phyloP scores from a whole-genome alignment of 2,888 invertebrate species.

The Hypolimnas misippus region DNA sequence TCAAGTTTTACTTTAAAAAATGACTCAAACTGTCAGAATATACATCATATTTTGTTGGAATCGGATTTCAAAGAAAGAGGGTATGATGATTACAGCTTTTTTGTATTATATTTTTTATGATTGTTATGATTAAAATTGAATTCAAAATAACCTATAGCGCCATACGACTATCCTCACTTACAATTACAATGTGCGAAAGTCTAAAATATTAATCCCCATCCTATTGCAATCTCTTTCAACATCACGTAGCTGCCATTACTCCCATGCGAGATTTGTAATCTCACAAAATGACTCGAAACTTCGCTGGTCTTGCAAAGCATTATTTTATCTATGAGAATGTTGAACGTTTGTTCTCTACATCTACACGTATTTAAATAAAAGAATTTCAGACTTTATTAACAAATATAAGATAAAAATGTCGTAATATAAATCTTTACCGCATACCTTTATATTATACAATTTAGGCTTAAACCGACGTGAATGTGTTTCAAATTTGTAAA shows the following conservation, averaged over 20 bases:
- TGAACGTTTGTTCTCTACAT: neutral
- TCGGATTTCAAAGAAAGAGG: too few species aligned
- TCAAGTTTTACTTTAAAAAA: too few species aligned
- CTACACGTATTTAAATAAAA: neutral
- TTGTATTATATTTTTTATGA: too few species aligned
- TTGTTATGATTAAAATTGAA: too few species aligned
- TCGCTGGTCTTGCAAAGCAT: neutral
- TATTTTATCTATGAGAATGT: neutral
- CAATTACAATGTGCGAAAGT: neutral
- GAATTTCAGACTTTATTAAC: neutral
- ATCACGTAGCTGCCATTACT: constrained; percentile 10
- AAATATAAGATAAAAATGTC: too few species aligned
- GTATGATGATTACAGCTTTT: too few species aligned
- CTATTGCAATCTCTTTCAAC: neutral
- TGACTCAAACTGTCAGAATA: too few species aligned
- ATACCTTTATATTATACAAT: too few species aligned
- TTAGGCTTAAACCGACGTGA: too few species aligned
- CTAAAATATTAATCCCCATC: neutral
- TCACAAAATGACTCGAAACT: constrained; percentile 7
- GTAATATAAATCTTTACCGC: too few species aligned
- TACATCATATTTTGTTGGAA: too few species aligned
- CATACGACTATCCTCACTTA: neutral
- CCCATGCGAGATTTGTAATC: constrained; percentile 6
- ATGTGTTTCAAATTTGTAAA: too few species aligned
- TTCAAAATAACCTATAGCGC: neutral